phyloP scores from a whole-genome alignment of 1,140 invertebrate species.

The Idris sp. region DNA sequence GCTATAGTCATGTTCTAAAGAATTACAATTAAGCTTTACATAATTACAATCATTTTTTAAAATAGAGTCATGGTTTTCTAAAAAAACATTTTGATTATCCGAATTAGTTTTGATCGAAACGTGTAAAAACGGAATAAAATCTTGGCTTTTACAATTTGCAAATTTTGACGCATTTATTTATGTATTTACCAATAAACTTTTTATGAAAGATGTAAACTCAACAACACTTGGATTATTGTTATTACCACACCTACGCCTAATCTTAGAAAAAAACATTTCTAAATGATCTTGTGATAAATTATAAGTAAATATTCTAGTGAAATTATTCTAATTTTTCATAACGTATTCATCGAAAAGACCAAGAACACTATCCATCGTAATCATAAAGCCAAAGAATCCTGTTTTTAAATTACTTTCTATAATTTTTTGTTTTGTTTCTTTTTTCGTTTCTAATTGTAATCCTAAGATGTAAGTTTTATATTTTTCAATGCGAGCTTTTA shows the following conservation, averaged over 20 bases:
- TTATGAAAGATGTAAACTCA: conserved; percentile 63
- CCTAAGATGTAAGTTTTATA: conserved; percentile 39
- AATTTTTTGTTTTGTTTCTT: too few relatives aligned
- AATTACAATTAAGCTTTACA: too few relatives aligned
- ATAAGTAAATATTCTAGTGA: not conserved
- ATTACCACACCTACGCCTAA: conserved; percentile 60
- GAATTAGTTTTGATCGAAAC: too few relatives aligned
- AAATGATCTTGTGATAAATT: conserved; percentile 2
- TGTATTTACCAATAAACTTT: too few relatives aligned
- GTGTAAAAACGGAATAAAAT: too few relatives aligned
- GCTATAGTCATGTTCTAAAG: too few relatives aligned
- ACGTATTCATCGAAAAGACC: not conserved
- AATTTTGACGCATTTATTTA: too few relatives aligned
- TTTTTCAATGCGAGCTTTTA: too few relatives aligned
- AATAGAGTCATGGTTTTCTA: too few relatives aligned
- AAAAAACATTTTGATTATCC: too few relatives aligned
- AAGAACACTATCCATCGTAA: conserved; percentile 26
- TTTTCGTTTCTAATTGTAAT: conserved; percentile 23
- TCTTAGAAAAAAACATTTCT: not conserved
- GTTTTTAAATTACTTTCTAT: conserved; percentile 30
- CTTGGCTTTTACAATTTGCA: too few relatives aligned
- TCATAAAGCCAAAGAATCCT: conserved; percentile 67
- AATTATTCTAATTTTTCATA: not conserved
- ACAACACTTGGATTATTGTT: conserved; percentile 72
- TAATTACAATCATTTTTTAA: too few relatives aligned